phyloP scores from a whole-genome alignment of 2,113 vertebrate species.

The Riparia riparia region DNA sequence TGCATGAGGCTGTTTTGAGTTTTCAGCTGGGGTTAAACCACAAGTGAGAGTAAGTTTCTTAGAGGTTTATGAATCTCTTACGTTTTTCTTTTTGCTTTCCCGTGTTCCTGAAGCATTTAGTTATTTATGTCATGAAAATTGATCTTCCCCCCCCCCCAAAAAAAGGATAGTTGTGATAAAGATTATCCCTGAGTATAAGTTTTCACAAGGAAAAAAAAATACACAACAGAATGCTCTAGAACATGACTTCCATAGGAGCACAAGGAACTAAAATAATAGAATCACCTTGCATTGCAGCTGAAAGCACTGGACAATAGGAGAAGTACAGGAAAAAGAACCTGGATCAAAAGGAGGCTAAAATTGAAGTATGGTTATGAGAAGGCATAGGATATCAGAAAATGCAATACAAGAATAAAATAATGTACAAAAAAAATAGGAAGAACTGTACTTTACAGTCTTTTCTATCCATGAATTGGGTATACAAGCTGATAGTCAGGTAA shows the following conservation, averaged over 20 bases:
- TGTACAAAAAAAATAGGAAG: background rate
- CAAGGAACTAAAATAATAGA: background rate
- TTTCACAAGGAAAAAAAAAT: background rate
- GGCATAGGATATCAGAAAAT: background rate
- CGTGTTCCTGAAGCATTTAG: background rate
- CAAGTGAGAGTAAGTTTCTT: background rate
- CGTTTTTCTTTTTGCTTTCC: background rate
- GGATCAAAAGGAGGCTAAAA: background rate
- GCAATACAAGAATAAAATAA: background rate
- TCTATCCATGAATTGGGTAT: background rate
- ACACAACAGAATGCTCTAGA: background rate
- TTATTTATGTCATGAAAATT: background rate
- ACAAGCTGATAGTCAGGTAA: background rate
- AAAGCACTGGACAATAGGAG: background rate
- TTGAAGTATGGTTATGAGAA: background rate
- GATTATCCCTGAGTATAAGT: background rate
- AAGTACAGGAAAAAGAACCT: background rate
- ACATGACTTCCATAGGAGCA: background rate
- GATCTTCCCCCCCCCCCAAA: fast-evolving
- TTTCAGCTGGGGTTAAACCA: background rate
- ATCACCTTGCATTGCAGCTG: background rate
- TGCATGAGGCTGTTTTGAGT: background rate
- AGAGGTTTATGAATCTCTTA: background rate
- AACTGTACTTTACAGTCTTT: background rate
- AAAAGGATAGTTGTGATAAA: background rate